phyloP scores from a whole-genome alignment of 2,113 vertebrate genomes.

The Sinocyclocheilus maitianheensis region DNA sequence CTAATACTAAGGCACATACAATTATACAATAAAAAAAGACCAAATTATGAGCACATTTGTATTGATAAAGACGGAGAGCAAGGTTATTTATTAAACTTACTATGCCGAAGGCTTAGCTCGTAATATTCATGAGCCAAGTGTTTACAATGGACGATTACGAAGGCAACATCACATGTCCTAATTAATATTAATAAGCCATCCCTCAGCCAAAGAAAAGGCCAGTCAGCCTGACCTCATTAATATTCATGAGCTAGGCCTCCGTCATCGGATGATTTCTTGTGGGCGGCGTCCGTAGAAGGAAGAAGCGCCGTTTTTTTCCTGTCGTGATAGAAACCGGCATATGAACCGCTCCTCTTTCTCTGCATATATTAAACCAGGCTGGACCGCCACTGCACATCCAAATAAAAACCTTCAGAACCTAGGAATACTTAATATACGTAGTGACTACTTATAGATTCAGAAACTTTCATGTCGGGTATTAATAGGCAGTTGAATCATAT shows the following conservation, averaged over 20 bases:
- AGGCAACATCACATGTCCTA: not conserved
- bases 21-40: not conserved
- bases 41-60: not conserved
- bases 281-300: constrained; percentile 57
- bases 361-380: not conserved
- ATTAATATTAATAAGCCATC: constrained; percentile 8
- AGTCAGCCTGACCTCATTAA: not conserved
- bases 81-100: not conserved
- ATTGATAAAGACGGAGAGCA: not conserved
- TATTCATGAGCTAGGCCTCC: constrained; percentile 8
- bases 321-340: constrained; percentile 24
- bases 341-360: not conserved
- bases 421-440: not conserved
- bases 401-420: not conserved
- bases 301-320: constrained; percentile 26
- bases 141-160: too few relatives aligned
- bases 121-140: not conserved
- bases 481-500: constrained; percentile 47
- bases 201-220: not conserved
- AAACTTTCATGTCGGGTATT: constrained; percentile 37
- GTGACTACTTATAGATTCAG: not conserved
- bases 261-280: constrained; percentile 59
- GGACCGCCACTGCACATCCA: not conserved
- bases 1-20: too few relatives aligned
- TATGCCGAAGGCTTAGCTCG: not conserved